Evolutionary conservation across 2,113 vertebrate genomes (phyloP).

Genomic region (Corythornis cristatus): DNA sequence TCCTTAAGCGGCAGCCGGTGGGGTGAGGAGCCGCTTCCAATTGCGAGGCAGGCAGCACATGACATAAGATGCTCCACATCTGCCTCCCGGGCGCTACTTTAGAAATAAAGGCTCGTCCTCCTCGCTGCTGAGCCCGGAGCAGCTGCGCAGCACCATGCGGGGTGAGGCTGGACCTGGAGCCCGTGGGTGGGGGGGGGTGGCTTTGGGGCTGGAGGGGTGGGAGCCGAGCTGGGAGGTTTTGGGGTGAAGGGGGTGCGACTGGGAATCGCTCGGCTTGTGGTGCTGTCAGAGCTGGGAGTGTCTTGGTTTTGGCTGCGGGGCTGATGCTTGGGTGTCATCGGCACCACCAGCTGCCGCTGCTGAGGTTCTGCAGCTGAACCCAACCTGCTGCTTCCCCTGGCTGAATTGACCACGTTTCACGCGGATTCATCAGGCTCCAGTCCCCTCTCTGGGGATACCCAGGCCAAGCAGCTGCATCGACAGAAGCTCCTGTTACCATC

Average conservation of each 20-base stretch:
- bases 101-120: constrained; percentile 72
- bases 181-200: too few relatives aligned
- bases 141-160: neutral
- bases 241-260: neutral
- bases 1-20: constrained; percentile 81
- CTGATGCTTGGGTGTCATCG: neutral
- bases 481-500: neutral
- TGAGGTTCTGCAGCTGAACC: neutral
- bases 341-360: too few relatives aligned
- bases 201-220: neutral
- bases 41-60: constrained; percentile 59
- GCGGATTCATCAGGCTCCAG: fast-evolving
- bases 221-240: fast-evolving
- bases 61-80: constrained; percentile 58
- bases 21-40: constrained; percentile 79
- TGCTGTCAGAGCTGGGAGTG: neutral
- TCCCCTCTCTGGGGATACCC: neutral
- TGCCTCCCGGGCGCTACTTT: constrained; percentile 71
- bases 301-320: fast-evolving
- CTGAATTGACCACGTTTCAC: fast-evolving
- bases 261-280: fast-evolving
- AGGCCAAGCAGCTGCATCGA: fast-evolving
- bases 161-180: neutral
- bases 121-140: neutral
- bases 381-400: fast-evolving